Percentiles rank a stretch among this genome's conserved stretches.
Evolutionary conservation across 2,888 invertebrate species (phyloP).

Genomic region (Gortyna flavago): DNA sequence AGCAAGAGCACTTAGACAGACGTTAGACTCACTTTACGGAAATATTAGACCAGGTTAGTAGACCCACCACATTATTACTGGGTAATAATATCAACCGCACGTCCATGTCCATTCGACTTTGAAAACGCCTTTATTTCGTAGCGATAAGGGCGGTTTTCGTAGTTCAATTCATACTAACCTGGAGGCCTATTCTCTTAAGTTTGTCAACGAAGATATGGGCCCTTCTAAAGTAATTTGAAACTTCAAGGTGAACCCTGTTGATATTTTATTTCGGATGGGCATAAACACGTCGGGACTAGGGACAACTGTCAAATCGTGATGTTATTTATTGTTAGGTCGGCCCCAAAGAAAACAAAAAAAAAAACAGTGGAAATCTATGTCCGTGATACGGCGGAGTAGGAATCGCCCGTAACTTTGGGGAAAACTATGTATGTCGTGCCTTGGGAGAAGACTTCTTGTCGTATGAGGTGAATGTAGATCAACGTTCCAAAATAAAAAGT

Average conservation of each 20-base stretch:
- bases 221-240: neutral
- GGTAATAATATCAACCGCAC: neutral
- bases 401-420: neutral
- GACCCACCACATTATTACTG: neutral
- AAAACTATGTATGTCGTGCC: neutral
- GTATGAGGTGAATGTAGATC: neutral
- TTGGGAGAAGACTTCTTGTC: neutral
- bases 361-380: too few species aligned
- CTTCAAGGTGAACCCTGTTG: neutral
- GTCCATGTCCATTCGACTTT: neutral
- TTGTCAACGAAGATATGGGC: too few species aligned
- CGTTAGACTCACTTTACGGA: conserved; percentile 94
- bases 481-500: neutral
- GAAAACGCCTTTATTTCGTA: neutral
- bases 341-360: too few species aligned
- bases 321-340: neutral
- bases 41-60: conserved; percentile 87
- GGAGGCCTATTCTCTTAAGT: too few species aligned
- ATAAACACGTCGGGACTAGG: too few species aligned
- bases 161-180: neutral
- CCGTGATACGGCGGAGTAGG: neutral
- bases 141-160: neutral
- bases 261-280: too few species aligned
- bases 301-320: neutral
- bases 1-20: conserved; percentile 94